Percentiles rank a stretch among this genome's conserved stretches.
These are phyloP conservation scores for Chymomyza amoena DNA, from an alignment of 2,888 invertebrate species.

Conservation along the genomic window DNA sequence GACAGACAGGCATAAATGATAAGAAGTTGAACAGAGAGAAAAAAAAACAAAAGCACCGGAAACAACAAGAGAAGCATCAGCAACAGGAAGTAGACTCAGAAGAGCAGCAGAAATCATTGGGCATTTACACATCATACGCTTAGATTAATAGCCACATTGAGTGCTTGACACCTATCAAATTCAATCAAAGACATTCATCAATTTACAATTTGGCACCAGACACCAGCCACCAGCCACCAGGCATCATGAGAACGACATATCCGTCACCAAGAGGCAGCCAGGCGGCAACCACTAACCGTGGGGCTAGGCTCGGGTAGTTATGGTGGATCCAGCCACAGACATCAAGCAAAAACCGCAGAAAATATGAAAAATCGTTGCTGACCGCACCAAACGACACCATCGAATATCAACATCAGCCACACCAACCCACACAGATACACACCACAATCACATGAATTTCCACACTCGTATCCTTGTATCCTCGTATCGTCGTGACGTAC, in stretches of 20 bases:
- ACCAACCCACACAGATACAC: slow-evolving; percentile 5
- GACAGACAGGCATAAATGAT: slow-evolving; percentile 23
- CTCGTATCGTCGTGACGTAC: no score
- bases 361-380: slow-evolving; percentile 70
- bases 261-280: background rate
- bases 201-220: slow-evolving; percentile 72
- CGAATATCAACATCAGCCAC: slow-evolving; percentile 4
- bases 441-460: background rate
- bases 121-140: slow-evolving; percentile 57
- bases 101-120: slow-evolving; percentile 20
- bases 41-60: slow-evolving; percentile 4
- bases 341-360: slow-evolving; percentile 42
- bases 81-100: slow-evolving; percentile 14
- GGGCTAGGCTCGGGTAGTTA: no score
- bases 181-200: slow-evolving; percentile 73
- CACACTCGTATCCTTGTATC: background rate
- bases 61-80: background rate
- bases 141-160: slow-evolving; percentile 71
- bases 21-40: background rate
- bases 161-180: slow-evolving; percentile 72
- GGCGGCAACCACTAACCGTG: background rate
- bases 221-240: background rate
- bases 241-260: background rate
- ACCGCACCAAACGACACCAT: slow-evolving; percentile 39
- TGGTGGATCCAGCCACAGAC: no score